A percentile compares a stretch with the other conserved stretches of the same genome.
These are phyloP conservation scores for Meriones psammophilus DNA, from an alignment of 2,797 vertebrate genomes.

Conservation along the genomic window DNA sequence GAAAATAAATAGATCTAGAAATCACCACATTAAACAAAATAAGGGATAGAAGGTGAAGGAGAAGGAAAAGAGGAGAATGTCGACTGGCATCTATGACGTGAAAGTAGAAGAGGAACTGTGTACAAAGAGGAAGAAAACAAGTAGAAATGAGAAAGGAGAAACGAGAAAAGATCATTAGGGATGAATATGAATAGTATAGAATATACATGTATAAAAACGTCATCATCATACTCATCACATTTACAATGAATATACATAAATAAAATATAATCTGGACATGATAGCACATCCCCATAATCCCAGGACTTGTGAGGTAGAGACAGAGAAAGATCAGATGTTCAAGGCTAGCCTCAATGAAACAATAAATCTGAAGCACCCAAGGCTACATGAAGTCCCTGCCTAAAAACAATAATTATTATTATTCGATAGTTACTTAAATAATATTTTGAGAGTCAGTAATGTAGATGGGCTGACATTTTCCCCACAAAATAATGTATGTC, in stretches of 20 bases:
- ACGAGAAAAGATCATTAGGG: not conserved
- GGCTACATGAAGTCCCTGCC: not conserved
- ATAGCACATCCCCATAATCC: not conserved
- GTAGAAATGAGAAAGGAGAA: not conserved
- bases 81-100: not conserved
- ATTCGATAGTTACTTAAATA: not conserved
- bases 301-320: not conserved
- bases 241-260: not conserved
- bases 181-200: too few species aligned
- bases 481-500: not conserved
- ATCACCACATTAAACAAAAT: not conserved
- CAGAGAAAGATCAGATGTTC: not conserved
- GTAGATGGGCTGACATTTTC: not conserved
- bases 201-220: not conserved
- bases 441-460: not conserved
- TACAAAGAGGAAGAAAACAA: not conserved
- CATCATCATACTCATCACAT: not conserved
- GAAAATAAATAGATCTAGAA: not conserved
- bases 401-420: not conserved
- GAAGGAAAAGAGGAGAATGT: not conserved
- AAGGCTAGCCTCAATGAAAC: not conserved
- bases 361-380: not conserved
- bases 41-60: not conserved
- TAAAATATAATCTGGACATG: not conserved
- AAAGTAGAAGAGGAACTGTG: not conserved